These are phyloP conservation scores for Spea bombifrons DNA, from an alignment of 2,113 vertebrate species.

Conservation along the genomic window DNA sequence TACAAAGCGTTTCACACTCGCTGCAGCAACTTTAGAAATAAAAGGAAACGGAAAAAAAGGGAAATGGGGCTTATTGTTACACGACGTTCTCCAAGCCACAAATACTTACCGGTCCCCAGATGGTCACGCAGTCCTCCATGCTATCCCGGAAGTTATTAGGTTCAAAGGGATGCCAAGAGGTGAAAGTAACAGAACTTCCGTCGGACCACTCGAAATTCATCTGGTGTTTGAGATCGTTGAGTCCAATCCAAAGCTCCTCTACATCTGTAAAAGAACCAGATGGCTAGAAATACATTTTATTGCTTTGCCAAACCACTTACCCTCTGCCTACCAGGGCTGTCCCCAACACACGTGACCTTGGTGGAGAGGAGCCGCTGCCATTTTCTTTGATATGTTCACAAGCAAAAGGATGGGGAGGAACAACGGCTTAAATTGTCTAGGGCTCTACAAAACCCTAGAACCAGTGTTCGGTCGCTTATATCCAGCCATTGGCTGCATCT, in stretches of 20 bases:
- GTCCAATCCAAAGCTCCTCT: slow-evolving; percentile 93
- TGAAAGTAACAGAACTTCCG: slow-evolving; percentile 86
- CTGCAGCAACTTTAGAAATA: too few relatives aligned
- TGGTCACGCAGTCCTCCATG: slow-evolving; percentile 90
- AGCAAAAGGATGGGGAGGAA: too few relatives aligned
- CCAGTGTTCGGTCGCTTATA: too few relatives aligned
- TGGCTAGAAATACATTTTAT: too few relatives aligned
- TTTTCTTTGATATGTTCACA: too few relatives aligned
- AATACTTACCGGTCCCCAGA: slow-evolving; percentile 89
- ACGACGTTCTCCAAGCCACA: not conserved
- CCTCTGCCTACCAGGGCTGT: too few relatives aligned
- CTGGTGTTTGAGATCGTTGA: slow-evolving; percentile 88
- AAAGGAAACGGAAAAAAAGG: not conserved
- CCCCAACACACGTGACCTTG: too few relatives aligned
- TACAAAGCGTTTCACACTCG: not conserved
- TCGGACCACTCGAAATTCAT: slow-evolving; percentile 98
- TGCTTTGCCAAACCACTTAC: too few relatives aligned
- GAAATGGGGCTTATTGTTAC: not conserved
- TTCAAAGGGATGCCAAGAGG: slow-evolving; percentile 93
- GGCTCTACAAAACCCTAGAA: too few relatives aligned
- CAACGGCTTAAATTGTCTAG: too few relatives aligned
- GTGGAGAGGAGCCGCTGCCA: too few relatives aligned
- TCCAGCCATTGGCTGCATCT: too few relatives aligned
- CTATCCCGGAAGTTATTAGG: slow-evolving; percentile 95
- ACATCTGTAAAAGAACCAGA: slow-evolving; percentile 66